A percentile compares a stretch with the other conserved stretches of the same genome.
Evolutionary conservation across 2,113 vertebrate genomes (phyloP).

Genomic region (Plestiodon gilberti): DNA sequence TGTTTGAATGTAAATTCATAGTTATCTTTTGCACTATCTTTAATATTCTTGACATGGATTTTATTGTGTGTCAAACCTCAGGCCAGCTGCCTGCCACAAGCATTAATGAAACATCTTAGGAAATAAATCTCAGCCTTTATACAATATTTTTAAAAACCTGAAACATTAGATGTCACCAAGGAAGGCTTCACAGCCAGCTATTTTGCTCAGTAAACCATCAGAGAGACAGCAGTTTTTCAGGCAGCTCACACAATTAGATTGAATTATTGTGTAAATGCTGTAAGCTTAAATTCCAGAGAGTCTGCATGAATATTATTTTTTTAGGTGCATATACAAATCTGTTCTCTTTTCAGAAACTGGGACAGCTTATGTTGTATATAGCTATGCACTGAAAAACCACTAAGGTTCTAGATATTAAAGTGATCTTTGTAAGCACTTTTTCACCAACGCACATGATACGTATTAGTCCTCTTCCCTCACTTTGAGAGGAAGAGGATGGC

Average conservation of each 20-base stretch:
- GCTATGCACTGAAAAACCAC: slow-evolving; percentile 27
- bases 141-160: slow-evolving; percentile 84
- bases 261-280: slow-evolving; percentile 73
- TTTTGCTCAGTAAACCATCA: slow-evolving; percentile 64
- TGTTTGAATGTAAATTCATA: slow-evolving; percentile 96
- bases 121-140: slow-evolving; percentile 87
- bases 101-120: slow-evolving; percentile 90
- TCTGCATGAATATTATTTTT: slow-evolving; percentile 59
- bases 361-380: slow-evolving; percentile 47
- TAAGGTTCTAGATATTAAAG: slow-evolving; percentile 45
- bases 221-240: slow-evolving; percentile 70
- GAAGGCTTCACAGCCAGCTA: slow-evolving; percentile 75
- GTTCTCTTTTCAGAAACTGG: slow-evolving; percentile 58
- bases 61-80: slow-evolving; percentile 93
- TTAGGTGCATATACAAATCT: slow-evolving; percentile 66
- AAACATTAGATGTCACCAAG: slow-evolving; percentile 84
- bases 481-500: slow-evolving; percentile 1
- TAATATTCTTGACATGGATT: slow-evolving; percentile 91
- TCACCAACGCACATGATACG: background rate
- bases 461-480: background rate
- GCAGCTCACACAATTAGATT: slow-evolving; percentile 73
- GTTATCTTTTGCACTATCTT: slow-evolving; percentile 93
- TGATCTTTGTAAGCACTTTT: slow-evolving; percentile 27
- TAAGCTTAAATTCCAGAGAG: slow-evolving; percentile 67
- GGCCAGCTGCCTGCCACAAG: slow-evolving; percentile 84